Conservation (phyloP, 2,113 vertebrate genomes). For the Pycnonotus jocosus region DNA sequence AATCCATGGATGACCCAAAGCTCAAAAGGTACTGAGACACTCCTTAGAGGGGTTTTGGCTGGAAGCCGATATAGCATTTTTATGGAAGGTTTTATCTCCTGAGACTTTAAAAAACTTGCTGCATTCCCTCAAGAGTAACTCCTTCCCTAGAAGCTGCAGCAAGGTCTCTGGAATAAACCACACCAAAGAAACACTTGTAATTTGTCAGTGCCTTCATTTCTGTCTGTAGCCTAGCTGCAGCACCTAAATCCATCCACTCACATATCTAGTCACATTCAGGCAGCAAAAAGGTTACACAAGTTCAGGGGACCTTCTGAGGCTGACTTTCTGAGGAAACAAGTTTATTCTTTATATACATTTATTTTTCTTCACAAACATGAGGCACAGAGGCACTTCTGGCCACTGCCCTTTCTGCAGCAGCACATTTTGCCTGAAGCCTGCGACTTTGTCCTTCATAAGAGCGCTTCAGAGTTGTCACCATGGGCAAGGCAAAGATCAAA, state of each 20-base stretch:
- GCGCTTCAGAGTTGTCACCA: background rate
- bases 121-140: background rate
- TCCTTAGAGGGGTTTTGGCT: background rate
- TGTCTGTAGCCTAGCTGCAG: background rate
- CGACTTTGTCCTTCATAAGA: background rate
- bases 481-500: background rate
- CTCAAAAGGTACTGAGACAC: background rate
- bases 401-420: background rate
- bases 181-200: background rate
- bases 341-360: background rate
- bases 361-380: background rate
- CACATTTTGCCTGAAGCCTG: background rate
- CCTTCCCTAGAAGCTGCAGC: background rate
- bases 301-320: background rate
- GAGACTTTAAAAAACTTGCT: background rate
- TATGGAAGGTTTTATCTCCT: background rate
- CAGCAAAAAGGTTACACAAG: background rate
- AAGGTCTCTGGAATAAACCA: background rate
- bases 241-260: slow-evolving; percentile 18
- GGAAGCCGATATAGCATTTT: background rate
- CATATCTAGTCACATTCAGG: background rate
- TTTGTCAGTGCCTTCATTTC: slow-evolving; percentile 19
- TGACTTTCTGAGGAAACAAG: background rate
- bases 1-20: background rate
- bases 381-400: background rate